Evolutionary conservation across 2,888 invertebrate genomes (phyloP), one percentile per base, ranked within the genome.

Genomic region (Andrena trimmerana): DNA sequence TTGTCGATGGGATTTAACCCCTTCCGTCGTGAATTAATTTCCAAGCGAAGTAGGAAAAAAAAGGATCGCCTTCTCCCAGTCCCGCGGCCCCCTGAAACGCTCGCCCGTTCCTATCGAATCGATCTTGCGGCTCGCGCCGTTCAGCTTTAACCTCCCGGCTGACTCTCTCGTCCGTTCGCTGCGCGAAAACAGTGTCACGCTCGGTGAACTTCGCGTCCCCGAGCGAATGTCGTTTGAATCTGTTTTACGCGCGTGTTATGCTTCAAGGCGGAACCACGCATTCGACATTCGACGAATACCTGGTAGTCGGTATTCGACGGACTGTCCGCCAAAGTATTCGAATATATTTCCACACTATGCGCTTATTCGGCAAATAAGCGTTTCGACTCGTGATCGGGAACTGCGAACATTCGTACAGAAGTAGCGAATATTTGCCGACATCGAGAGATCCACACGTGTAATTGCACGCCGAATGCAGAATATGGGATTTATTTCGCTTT

Each of bases 21-120:
- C 52, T 65, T 59, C 70, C 50, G 73, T 78, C 20, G 50, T 78
- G 65, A 78, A 78, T 66, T 78, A 59, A 74, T 74, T 63, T 62
- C 48, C 16, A 7, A 20, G 6, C 10, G 7, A 42, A 27, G 8
- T 7, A n/a, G 10, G n/a, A 3, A 52, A 76, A 42, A 29, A 36
- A 54, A 63, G 10, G 10, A 73, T 65, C 20, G 33, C 4, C 20
- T 24, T 7, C 20, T 29, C 42, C 16, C 16, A 42, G 42, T 42
- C 42, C 13, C 48, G n/a, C 20, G 29, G 5, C 33, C 7, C 65
- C 27, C 27, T 57, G 68, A 60, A 31, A 67, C 42, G 42, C n/a
- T 65, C 29, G 8, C 27, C n/a, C 16, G 33, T 31, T 63, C 36
- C 33, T 72, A 65, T 75, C 62, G 20, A 13, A 71, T 52, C 62